Conservation (phyloP, 2,797 vertebrate species). For the Sandelia bainsii region DNA sequence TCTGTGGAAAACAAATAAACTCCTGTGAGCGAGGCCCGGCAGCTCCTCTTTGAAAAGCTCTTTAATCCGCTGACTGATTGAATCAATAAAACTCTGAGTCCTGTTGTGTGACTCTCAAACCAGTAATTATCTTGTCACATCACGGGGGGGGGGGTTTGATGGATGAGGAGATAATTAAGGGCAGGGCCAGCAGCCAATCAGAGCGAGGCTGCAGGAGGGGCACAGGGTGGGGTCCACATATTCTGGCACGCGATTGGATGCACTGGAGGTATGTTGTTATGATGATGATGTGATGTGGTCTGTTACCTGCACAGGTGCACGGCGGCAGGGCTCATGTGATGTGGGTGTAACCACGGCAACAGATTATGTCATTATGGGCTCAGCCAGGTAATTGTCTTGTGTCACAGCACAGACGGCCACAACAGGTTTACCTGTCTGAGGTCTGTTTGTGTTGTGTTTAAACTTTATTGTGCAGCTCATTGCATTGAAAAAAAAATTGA, state of each 20-base stretch:
- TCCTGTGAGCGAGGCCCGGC: conserved; percentile 6
- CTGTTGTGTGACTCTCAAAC: conserved; percentile 67
- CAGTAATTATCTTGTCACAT: conserved; percentile 81
- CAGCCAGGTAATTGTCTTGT: conserved; percentile 38
- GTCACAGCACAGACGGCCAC: conserved; percentile 45
- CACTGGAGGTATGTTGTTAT: conserved; percentile 30
- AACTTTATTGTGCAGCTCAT: neutral
- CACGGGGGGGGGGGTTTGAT: conserved; percentile 61
- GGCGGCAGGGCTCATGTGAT: neutral
- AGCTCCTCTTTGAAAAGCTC: conserved; percentile 27
- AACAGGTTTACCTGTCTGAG: conserved; percentile 6
- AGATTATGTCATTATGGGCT: conserved; percentile 56
- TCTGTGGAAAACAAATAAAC: conserved; percentile 60
- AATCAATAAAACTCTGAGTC: conserved; percentile 56
- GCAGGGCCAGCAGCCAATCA: conserved; percentile 35
- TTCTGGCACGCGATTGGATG: conserved; percentile 19
- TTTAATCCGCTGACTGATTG: conserved; percentile 59
- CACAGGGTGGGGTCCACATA: neutral
- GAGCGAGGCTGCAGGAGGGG: neutral
- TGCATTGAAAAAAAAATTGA: no score
- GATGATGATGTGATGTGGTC: neutral
- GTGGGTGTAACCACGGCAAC: conserved; percentile 30
- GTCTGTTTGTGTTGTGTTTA: conserved; percentile 2
- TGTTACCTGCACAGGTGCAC: conserved; percentile 36
- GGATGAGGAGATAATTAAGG: conserved; percentile 64